Base-by-base conservation (phyloP, 2,888 invertebrate genomes). In the Colletes collaris region DNA sequence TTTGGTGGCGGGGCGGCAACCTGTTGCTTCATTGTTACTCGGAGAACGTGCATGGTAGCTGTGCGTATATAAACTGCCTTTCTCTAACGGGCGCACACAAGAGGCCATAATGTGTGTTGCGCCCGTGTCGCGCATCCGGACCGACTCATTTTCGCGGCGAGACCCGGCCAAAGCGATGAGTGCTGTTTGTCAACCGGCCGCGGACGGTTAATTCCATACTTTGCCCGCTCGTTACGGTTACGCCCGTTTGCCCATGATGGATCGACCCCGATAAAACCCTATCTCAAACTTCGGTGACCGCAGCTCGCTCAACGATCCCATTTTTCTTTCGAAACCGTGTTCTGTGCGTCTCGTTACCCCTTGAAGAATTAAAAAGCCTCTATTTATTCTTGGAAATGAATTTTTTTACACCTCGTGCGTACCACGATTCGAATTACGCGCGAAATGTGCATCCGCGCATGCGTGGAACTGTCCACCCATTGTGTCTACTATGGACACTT, bases 21-120 rank as follows among this genome's bases (percentile, higher is more conserved):
- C 88, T 88, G 88, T 88, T 88, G 88, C 88, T 89, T 86, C 89
- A 89, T 88, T 88, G 89, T 88, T 88, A 88, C 89, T 79, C 81
- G 81, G 81, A 60, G 84, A 84, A 82, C 82, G 81, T 81, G 83
- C 83, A 86, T 81, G 78, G 77, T 80, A 78, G 84, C 72, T 27
- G 70, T 68, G 67, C 69, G 64, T 69, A 67, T 64, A 85, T 78
- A 80, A 85, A 83, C 71, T 68, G 60, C 60, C 83, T 80, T 79
- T 85, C 85, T 83, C 87, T 76, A 81, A 81, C 81, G 64, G 75
- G 19, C 52, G 52, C 78, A 74, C 59, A 79, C 60, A 58, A 37
- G 63, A 58, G 73, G 53, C 16, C 64, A 63, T 19, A 56, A 49
- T 77, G 79, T 63, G 72, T 65, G 79, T 59, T 63, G 58, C 69